Conservation (phyloP, 2,797 vertebrate genomes). For the Melanogrammus aeglefinus region DNA sequence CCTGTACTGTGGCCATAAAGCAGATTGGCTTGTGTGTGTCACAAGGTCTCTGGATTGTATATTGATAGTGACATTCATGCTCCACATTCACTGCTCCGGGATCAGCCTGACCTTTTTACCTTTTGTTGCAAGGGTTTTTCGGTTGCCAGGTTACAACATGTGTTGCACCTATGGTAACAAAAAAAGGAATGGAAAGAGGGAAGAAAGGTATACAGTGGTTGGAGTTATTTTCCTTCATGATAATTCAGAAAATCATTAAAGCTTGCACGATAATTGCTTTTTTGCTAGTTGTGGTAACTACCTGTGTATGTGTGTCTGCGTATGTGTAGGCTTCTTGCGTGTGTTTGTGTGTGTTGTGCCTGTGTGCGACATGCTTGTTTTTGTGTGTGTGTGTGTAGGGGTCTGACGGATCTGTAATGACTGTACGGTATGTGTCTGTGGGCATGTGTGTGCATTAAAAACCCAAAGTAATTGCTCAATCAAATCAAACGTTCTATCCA, state of each 20-base stretch:
- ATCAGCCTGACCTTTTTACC: constrained; percentile 32
- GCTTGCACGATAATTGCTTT: neutral
- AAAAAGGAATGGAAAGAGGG: constrained; percentile 22
- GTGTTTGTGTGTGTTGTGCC: too few species aligned
- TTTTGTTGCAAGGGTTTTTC: constrained; percentile 49
- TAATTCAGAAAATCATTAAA: too few species aligned
- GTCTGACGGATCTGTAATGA: too few species aligned
- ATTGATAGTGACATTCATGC: constrained; percentile 31
- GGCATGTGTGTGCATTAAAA: neutral
- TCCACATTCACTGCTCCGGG: constrained; percentile 45
- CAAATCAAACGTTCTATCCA: neutral
- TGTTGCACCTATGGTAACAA: constrained; percentile 33
- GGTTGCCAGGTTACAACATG: constrained; percentile 53
- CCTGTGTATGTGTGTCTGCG: neutral
- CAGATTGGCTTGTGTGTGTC: neutral
- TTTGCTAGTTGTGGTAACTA: neutral
- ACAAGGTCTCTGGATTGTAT: constrained; percentile 6
- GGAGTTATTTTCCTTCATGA: neutral
- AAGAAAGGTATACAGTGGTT: neutral
- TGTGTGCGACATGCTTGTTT: too few species aligned
- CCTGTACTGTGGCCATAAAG: neutral
- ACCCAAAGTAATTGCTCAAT: too few species aligned
- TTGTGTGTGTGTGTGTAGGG: too few species aligned
- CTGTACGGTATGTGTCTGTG: too few species aligned
- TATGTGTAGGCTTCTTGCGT: neutral